Evolutionary conservation across 2,113 vertebrate genomes (phyloP).

Genomic region (Labrus mixtus): DNA sequence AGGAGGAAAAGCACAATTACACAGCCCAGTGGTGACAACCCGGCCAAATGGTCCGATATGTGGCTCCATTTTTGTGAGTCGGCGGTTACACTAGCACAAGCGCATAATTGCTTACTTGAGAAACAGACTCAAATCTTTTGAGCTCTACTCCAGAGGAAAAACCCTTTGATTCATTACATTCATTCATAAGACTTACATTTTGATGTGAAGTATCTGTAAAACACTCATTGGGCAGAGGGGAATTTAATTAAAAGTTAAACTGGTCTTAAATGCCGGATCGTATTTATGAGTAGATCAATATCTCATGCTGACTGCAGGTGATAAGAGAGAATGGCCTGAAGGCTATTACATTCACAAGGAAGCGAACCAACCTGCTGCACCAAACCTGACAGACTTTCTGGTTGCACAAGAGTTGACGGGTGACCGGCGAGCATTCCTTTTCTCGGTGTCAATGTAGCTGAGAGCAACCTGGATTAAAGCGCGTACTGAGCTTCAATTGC

Average conservation of each 20-base stretch:
- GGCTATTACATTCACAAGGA: not conserved
- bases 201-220: not conserved
- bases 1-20: constrained; percentile 38
- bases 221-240: not conserved
- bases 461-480: constrained; percentile 4
- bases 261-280: not conserved
- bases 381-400: constrained; percentile 32
- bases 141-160: not conserved
- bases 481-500: not conserved
- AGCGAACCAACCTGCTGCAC: constrained; percentile 11
- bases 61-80: not conserved
- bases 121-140: not conserved
- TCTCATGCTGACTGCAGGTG: not conserved
- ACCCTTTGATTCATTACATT: constrained; percentile 7
- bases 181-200: not conserved
- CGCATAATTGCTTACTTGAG: not conserved
- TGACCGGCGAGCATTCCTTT: constrained; percentile 5
- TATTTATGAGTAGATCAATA: not conserved
- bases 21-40: constrained; percentile 31
- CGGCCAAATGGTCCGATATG: constrained; percentile 8
- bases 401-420: constrained; percentile 21
- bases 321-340: not conserved
- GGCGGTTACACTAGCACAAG: not conserved
- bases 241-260: not conserved
- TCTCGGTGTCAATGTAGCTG: not conserved